Evolutionary conservation across 2,888 invertebrate species (phyloP), one percentile per base, ranked within the genome.

Genomic region (Horisme vitalbata): DNA sequence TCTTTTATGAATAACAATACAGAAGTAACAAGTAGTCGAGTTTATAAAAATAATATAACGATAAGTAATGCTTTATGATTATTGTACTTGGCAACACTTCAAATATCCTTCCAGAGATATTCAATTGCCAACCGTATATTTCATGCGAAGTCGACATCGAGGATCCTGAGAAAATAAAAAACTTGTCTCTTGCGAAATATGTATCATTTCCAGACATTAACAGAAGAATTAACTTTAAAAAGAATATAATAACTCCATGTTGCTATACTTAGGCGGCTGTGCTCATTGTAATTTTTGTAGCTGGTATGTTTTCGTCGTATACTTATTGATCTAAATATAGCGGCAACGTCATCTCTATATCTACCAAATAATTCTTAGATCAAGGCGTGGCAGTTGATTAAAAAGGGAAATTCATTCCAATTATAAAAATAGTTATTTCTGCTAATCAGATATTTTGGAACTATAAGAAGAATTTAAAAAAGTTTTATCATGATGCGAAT

Each of bases 291-390:
- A 77, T 81, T 82, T 79, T 82, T 83, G 84, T 80, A 69, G 67
- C 57, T 68, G 68, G 51, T 36, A 41, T 59, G 61, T 41, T 41
- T 61, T 70, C 72, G 75, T 77, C 75, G n/a, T n/a, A 72, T 79
- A 45, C 44, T 51, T 47, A 78, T 77, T 88, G 86, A 87, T 87
- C 88, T 72, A 80, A 85, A 86, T 87, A 79, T 41, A 67, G 59
- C 63, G 71, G 74, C 78, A 75, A 64, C 85, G 85, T 85, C 83
- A 84, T 83, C 79, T 68, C 67, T 64, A 56, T 63, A 37, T 61
- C 64, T 68, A 70, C 63, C 67, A 55, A 66, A 61, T 68, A 51
- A n/a, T n/a, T 69, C 70, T 71, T 75, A 66, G 62, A 68, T 64
- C 65, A 68, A 76, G 84, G 83, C 68, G 84, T 80, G 77, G 75